Base-by-base conservation (phyloP, 2,888 invertebrate genomes). In the Smittia aterrima region DNA sequence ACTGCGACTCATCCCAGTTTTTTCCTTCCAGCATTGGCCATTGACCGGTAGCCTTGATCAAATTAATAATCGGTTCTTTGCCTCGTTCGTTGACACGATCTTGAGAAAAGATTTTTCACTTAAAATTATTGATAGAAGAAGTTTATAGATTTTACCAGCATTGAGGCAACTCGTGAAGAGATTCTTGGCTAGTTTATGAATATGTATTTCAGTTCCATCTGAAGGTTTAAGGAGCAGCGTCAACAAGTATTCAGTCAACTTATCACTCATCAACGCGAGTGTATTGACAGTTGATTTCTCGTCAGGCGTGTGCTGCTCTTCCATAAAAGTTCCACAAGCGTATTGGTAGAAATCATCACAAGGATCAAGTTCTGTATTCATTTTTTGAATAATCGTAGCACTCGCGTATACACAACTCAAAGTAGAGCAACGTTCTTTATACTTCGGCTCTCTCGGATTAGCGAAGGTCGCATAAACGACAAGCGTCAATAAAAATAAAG, bases 221-320 rank as follows among this genome's bases (percentile, higher is more conserved):
- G 53, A 2, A 3, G 53, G 16, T 16, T 13, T 47, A 2, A 47
- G 11, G 3, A 47, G 53, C 11, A 32, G 9, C 3, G 53, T 47
- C 18, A 47, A n/a, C 53, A 47, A 11, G 11, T 16, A 47, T 47
- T 47, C 53, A 6, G 18, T 47, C 3, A 47, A n/a, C 18, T 47
- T 47, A n/a, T 47, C 53, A 47, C 4, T 47, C 53, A 47, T 47
- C n/a, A 47, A 7, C n/a, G 53, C 53, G 2, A 18, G n/a, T 11
- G 53, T 47, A 47, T 47, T 11, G 53, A 47, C 53, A 16, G 53
- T 47, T 47, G 53, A 16, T n/a, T 47, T 47, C n/a, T 47, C 53
- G 11, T 47, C 53, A 6, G 53, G 53, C 18, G 53, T 47, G 53
- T 47, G 53, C 53, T 16, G 16, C 53, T 47, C n/a, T 6, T 2